Evolutionary conservation across 1,140 invertebrate genomes (phyloP), one percentile per base, ranked within the genome.

Genomic region (Pteromalus puparum): DNA sequence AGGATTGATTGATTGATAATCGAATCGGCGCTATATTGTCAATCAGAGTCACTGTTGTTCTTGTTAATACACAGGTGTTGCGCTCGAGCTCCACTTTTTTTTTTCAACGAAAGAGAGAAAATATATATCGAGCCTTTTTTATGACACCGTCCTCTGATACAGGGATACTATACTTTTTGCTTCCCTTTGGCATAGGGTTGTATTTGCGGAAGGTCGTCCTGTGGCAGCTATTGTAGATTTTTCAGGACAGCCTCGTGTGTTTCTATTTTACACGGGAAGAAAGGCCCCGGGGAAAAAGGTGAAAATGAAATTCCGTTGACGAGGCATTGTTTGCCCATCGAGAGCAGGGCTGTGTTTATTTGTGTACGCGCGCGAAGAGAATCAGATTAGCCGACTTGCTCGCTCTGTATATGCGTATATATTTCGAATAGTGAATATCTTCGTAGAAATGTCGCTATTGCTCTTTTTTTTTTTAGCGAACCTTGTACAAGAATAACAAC

Each of bases 1-100:
- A 46, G n/a, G 10, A 38, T 5, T 75, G 73, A 75, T 5, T 75
- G 73, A 75, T 75, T 46, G 73, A 46, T 75, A 75, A 75, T 75
- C 21, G n/a, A 75, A 75, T 46, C 18, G 38, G 0, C 38, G 38
- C 13, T 75, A 75, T 75, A 75, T 46, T 46, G 15, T 24, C 38
- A 75, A 75, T 75, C 38, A 46, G 24, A 21, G 0, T 9, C 18
- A 6, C 13, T 18, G 21, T 34, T 34, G 9, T 42, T 21, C n/a
- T 24, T 9, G n/a, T 26, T n/a, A 18, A 21, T 24, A 75, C 24
- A 46, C 9, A 4, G 21, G 73, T 24, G 21, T 46, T 46, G 3
- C 18, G n/a, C n/a, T n/a, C n/a, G 26, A 1, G 9, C 21, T 30
- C 34, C 13, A 42, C 28, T 70, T 13, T 70, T 68, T 24, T 24